Evolutionary conservation across 2,888 invertebrate species (phyloP), one percentile per base, ranked within the genome.

Genomic region (Drosophila peninsularis): DNA sequence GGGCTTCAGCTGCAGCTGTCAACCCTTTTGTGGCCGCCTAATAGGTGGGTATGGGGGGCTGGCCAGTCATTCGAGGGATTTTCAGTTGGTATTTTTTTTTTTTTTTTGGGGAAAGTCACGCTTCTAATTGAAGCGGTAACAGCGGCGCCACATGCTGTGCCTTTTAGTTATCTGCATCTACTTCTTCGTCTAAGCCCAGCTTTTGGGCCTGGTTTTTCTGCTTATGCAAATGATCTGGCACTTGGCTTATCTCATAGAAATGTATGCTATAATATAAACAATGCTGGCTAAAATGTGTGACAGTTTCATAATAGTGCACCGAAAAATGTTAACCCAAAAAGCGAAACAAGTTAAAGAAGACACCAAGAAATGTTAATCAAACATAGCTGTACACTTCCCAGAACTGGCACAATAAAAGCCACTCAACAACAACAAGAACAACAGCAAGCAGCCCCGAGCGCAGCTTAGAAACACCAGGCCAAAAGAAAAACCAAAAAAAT

Each of bases 371-470:
- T 83, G 89, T 81, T 87, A 87, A 83, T 87, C 89, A 88, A 87
- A 83, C 72, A 82, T 83, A 83, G 83, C 83, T 88, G 83, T 83
- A 83, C 63, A 73, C 87, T 87, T 83, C 87, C 71, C 50, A 81
- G 89, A 83, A 88, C 79, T 87, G 68, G 84, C 74, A 82, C 88
- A 82, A 82, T 82, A 82, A 83, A 82, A 71, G 64, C 75, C 71
- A 70, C 80, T 79, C 67, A 52, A 63, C 75, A 65, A 55, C 62
- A 72, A 56, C 42, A 58, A 34, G 32, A 58, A 39, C 47, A 58
- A 17, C 61, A 58, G 36, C 41, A 56, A 52, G 61, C 50, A 36
- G 47, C 39, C 60, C 42, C 62, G 66, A 79, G 61, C 66, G 61
- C 61, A 77, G 64, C 78, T 57, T 61, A 64, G 71, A 75, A 77